Conservation (phyloP, 2,113 vertebrate genomes). For the Rhineura floridana region DNA sequence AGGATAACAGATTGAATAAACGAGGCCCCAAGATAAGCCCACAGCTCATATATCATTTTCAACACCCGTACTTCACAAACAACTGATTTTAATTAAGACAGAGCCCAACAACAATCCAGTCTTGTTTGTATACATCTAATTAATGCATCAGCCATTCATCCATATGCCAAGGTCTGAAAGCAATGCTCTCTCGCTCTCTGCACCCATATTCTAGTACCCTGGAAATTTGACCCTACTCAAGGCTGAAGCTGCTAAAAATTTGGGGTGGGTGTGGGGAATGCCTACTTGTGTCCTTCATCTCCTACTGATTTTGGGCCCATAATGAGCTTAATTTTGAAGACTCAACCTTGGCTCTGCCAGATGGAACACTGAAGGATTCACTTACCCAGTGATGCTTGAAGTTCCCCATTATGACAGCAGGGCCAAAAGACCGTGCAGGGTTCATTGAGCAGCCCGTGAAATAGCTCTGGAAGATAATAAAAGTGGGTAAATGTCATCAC, state of each 20-base stretch:
- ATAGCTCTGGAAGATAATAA: slow-evolving; percentile 53
- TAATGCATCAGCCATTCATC: slow-evolving; percentile 7
- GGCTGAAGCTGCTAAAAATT: background rate
- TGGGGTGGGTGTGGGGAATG: background rate
- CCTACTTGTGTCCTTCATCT: background rate
- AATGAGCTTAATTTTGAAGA: background rate
- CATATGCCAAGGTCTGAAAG: background rate
- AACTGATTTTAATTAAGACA: slow-evolving; percentile 30
- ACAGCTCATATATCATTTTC: slow-evolving; percentile 18
- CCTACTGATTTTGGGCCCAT: background rate
- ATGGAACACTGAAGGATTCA: background rate
- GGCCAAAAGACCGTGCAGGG: slow-evolving; percentile 66
- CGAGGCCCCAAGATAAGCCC: slow-evolving; percentile 4
- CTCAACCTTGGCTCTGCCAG: background rate
- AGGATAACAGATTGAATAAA: slow-evolving; percentile 21
- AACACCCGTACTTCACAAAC: slow-evolving; percentile 15
- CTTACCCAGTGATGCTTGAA: slow-evolving; percentile 44
- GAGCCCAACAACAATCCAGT: background rate
- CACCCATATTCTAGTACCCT: background rate
- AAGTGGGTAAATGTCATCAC: background rate
- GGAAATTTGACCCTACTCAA: background rate
- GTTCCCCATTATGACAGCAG: slow-evolving; percentile 57
- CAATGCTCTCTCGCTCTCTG: background rate
- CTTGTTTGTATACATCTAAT: slow-evolving; percentile 22
- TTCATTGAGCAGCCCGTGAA: slow-evolving; percentile 72